Conservation (phyloP, 2,797 vertebrate genomes). For the Brotogeris chrysoptera region DNA sequence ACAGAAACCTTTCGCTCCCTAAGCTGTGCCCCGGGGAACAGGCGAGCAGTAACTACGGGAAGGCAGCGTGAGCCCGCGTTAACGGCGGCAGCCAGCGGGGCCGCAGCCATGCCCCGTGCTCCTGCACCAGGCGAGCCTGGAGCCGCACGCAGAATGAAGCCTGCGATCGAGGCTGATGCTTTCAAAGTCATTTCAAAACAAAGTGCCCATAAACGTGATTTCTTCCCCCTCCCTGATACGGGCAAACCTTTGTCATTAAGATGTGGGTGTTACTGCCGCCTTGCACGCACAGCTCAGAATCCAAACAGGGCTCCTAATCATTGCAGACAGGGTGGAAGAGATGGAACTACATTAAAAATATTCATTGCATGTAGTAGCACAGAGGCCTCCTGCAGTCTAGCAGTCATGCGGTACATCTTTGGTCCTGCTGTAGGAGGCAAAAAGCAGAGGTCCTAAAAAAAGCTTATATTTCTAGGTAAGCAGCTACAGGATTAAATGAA, state of each 20-base stretch:
- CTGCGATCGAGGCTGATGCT: background rate
- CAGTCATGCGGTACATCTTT: background rate
- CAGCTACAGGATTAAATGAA: background rate
- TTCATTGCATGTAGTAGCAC: background rate
- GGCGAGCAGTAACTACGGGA: constrained; percentile 5
- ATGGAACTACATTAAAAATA: background rate
- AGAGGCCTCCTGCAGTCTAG: background rate
- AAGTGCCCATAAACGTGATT: background rate
- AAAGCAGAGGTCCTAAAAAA: background rate
- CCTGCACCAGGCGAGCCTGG: background rate
- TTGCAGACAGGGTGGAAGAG: background rate
- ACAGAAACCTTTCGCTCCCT: background rate
- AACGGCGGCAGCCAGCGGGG: constrained; percentile 14
- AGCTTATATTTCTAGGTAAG: background rate
- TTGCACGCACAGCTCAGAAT: background rate
- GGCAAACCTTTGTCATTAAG: background rate
- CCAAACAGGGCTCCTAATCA: background rate
- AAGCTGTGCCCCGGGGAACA: background rate
- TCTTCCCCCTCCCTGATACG: background rate
- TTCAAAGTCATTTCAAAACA: background rate
- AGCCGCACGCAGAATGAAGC: background rate
- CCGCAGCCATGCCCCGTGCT: background rate
- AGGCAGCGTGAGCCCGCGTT: background rate
- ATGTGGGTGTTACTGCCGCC: background rate
- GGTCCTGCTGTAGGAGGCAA: background rate